phyloP scores from a whole-genome alignment of 2,888 invertebrate genomes.

The Trachelus troglodyta region DNA sequence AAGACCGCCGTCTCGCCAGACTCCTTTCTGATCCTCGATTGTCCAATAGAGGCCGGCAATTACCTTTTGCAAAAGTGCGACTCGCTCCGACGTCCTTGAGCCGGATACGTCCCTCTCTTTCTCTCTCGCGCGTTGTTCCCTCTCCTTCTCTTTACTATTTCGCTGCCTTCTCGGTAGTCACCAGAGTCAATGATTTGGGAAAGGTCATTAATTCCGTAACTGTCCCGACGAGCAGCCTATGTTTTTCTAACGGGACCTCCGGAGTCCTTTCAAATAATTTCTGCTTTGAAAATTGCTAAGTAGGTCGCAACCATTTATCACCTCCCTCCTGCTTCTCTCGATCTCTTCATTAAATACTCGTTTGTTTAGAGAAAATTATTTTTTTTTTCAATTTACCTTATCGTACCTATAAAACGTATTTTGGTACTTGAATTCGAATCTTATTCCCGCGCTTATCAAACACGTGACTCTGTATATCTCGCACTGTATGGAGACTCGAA shows the following conservation, averaged over 20 bases:
- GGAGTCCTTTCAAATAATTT: neutral
- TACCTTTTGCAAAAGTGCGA: neutral
- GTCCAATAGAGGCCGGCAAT: neutral
- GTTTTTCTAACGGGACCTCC: neutral
- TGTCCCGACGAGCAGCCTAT: neutral
- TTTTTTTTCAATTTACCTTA: neutral
- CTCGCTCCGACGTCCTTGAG: neutral
- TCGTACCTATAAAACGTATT: neutral
- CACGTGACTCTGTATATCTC: neutral
- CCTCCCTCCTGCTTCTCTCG: neutral
- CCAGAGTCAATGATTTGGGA: neutral
- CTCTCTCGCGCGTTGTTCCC: neutral
- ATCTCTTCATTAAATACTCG: neutral
- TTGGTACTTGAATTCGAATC: neutral
- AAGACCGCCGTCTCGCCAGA: neutral
- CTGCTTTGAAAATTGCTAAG: neutral
- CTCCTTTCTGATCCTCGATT: neutral
- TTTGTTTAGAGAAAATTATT: too few relatives aligned
- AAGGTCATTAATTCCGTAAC: conserved; percentile 1
- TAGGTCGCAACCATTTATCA: neutral
- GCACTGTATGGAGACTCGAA: neutral
- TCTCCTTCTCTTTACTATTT: conserved; percentile 7
- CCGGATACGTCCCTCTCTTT: neutral
- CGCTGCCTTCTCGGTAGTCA: neutral
- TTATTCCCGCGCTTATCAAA: neutral